These are phyloP conservation scores for Incurvaria masculella DNA, from an alignment of 2,888 invertebrate species.

Conservation along the genomic window DNA sequence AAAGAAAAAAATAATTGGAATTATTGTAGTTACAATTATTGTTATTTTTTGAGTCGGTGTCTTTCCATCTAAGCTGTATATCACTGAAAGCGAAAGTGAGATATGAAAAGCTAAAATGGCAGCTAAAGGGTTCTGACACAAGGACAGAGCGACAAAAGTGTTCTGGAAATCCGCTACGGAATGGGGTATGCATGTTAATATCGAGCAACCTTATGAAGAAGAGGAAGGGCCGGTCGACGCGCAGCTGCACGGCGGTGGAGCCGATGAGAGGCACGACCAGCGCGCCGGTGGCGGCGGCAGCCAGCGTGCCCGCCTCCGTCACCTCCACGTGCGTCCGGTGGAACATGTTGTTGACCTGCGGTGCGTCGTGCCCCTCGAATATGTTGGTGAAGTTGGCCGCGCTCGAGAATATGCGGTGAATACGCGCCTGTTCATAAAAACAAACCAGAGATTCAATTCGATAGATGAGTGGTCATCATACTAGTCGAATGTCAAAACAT, in stretches of 20 bases:
- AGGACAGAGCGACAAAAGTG: too few relatives aligned
- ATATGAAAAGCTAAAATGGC: too few relatives aligned
- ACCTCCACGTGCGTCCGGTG: slow-evolving; percentile 65
- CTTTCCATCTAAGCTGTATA: too few relatives aligned
- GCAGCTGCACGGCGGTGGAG: slow-evolving; percentile 41
- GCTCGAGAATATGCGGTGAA: slow-evolving; percentile 52
- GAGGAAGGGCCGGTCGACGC: slow-evolving; percentile 61
- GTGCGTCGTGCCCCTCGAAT: slow-evolving; percentile 27
- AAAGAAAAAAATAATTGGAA: too few relatives aligned
- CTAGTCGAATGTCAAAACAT: too few relatives aligned
- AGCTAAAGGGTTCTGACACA: background rate
- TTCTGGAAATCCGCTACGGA: too few relatives aligned
- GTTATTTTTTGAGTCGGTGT: too few relatives aligned
- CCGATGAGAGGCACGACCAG: slow-evolving; percentile 61
- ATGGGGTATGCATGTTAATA: too few relatives aligned
- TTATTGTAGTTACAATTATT: too few relatives aligned
- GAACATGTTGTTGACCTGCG: slow-evolving; percentile 52
- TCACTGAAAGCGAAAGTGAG: too few relatives aligned
- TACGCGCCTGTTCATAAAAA: slow-evolving; percentile 48
- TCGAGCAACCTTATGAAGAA: slow-evolving; percentile 63
- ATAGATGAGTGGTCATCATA: too few relatives aligned
- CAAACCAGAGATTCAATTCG: background rate
- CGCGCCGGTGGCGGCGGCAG: slow-evolving; percentile 60
- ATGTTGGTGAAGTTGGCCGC: slow-evolving; percentile 59
- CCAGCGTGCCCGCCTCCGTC: slow-evolving; percentile 63